Evolutionary conservation across 2,888 invertebrate species (phyloP).

Genomic region (Erannis defoliaria): DNA sequence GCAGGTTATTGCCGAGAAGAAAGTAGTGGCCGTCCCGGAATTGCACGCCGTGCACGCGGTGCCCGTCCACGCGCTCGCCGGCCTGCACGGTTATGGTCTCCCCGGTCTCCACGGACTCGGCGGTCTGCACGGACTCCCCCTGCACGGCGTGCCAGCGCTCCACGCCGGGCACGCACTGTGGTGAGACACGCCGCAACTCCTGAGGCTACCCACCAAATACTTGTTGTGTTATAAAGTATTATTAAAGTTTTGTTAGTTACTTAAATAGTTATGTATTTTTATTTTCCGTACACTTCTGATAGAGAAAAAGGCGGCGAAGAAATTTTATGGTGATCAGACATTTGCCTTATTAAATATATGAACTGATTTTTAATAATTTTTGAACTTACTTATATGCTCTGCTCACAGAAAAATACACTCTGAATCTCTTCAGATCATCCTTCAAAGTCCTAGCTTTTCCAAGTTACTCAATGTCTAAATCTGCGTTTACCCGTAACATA

Average conservation of each 20-base stretch:
- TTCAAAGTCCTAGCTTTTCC: too few species aligned
- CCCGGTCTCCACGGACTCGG: constrained; percentile 5
- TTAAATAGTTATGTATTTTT: background rate
- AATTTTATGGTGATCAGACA: too few species aligned
- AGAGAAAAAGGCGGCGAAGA: too few species aligned
- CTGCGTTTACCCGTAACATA: too few species aligned
- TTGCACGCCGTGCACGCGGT: constrained; percentile 18
- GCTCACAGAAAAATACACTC: too few species aligned
- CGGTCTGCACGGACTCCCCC: background rate
- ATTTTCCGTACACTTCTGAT: too few species aligned
- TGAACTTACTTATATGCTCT: too few species aligned
- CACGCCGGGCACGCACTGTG: constrained; percentile 7
- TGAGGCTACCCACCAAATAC: constrained; percentile 17
- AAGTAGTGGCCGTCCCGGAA: constrained; percentile 12
- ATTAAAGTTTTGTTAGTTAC: constrained; percentile 22
- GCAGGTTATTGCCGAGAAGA: constrained; percentile 14
- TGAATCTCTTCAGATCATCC: too few species aligned
- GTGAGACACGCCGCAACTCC: background rate
- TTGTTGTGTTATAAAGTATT: constrained; percentile 22
- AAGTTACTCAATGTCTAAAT: too few species aligned
- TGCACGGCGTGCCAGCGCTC: background rate
- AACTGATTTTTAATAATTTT: too few species aligned
- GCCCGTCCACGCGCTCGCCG: background rate
- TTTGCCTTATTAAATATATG: too few species aligned
- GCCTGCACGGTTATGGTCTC: background rate